A percentile compares a stretch with the other conserved stretches of the same genome.
Conservation (phyloP, 2,113 vertebrate genomes). For the Triplophysa rosa region DNA sequence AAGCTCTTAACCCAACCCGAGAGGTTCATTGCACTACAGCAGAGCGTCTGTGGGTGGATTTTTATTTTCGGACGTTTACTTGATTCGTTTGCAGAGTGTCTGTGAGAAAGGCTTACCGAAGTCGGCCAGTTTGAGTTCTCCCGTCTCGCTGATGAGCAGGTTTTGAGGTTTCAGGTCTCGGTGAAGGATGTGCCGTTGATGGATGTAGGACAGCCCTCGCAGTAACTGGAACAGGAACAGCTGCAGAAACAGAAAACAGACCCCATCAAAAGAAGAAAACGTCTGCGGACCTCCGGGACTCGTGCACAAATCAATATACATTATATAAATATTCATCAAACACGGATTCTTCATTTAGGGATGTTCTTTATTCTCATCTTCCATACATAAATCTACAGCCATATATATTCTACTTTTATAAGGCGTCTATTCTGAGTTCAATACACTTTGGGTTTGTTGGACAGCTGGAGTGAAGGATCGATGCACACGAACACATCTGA, state of each 20-base stretch:
- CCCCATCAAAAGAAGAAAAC: not conserved
- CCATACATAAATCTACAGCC: not conserved
- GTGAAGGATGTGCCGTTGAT: constrained; percentile 96
- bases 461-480: not conserved
- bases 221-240: constrained; percentile 96
- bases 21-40: too few species aligned
- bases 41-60: too few species aligned
- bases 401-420: not conserved
- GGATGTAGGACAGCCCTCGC: constrained; percentile 94
- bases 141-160: constrained; percentile 95
- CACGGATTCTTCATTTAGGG: too few species aligned
- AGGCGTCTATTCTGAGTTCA: not conserved
- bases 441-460: not conserved
- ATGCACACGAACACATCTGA: constrained; percentile 4
- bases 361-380: not conserved
- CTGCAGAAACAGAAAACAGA: constrained; percentile 69
- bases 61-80: too few species aligned
- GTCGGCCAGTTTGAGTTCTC: constrained; percentile 96
- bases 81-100: too few species aligned
- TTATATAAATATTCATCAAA: not conserved
- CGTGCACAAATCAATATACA: not conserved
- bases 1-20: too few species aligned
- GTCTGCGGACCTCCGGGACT: not conserved
- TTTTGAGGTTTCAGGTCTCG: constrained; percentile 97
- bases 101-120: constrained; percentile 80